Conservation (phyloP, 2,113 vertebrate genomes). For the Xenopus borealis region DNA sequence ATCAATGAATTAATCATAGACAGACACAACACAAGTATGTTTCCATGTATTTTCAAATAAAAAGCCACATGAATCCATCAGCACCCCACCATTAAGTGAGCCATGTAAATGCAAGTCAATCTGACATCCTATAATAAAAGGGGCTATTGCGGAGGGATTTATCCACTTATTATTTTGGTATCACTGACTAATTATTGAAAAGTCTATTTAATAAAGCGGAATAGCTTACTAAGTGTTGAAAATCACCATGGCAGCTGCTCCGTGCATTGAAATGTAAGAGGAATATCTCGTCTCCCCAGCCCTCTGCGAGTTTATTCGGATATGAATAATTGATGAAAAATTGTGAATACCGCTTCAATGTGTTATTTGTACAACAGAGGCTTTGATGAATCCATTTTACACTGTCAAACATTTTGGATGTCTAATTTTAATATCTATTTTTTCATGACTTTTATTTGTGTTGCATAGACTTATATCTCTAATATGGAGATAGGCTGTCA, state of each 20-base stretch:
- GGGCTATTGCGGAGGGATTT: slow-evolving; percentile 25
- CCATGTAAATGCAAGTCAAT: slow-evolving; percentile 30
- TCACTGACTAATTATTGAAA: slow-evolving; percentile 44
- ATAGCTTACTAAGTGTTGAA: slow-evolving; percentile 37
- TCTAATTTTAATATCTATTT: too few species aligned
- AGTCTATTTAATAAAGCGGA: slow-evolving; percentile 41
- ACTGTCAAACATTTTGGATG: too few species aligned
- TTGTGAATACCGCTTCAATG: too few species aligned
- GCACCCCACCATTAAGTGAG: slow-evolving; percentile 28
- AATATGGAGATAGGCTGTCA: too few species aligned
- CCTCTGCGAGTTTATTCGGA: background rate
- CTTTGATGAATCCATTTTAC: too few species aligned
- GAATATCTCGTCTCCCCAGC: slow-evolving; percentile 29
- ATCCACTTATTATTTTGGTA: slow-evolving; percentile 39
- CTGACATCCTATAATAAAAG: slow-evolving; percentile 14
- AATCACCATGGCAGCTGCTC: slow-evolving; percentile 38
- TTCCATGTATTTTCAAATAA: slow-evolving; percentile 37
- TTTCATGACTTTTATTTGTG: too few species aligned
- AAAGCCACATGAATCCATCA: slow-evolving; percentile 26
- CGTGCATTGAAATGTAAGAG: slow-evolving; percentile 7
- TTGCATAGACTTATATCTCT: too few species aligned
- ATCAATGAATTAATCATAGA: slow-evolving; percentile 43
- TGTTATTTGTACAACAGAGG: too few species aligned
- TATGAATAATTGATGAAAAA: too few species aligned
- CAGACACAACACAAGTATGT: slow-evolving; percentile 24